These are phyloP conservation scores for Trinectes maculatus DNA, from an alignment of 2,113 vertebrate species.

Conservation along the genomic window DNA sequence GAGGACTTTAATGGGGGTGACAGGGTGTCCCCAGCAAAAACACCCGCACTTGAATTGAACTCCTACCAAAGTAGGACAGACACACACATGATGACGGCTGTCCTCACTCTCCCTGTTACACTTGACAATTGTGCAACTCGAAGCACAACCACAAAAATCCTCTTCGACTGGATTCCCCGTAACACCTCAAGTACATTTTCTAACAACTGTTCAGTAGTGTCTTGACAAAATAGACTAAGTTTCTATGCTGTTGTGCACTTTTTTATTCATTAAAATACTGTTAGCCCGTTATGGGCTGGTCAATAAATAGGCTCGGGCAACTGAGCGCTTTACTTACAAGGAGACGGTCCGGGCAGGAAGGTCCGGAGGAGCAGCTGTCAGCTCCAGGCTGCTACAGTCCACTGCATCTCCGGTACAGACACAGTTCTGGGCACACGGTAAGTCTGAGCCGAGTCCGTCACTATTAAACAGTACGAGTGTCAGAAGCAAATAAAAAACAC, in stretches of 20 bases:
- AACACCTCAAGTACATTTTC: too few species aligned
- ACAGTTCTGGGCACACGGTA: constrained; percentile 85
- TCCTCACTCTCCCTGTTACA: not conserved
- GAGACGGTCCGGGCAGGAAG: constrained; percentile 88
- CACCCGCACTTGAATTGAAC: accelerated
- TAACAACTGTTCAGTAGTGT: too few species aligned
- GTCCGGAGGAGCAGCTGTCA: constrained; percentile 82
- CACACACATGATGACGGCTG: not conserved
- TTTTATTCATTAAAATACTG: not conserved
- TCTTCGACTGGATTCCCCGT: constrained; percentile 10
- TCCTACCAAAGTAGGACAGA: not conserved
- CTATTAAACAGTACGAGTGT: constrained; percentile 62
- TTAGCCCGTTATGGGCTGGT: constrained; percentile 45
- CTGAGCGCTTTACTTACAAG: constrained; percentile 85
- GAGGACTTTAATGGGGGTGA: not conserved
- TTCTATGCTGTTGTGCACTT: not conserved
- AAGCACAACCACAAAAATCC: constrained; percentile 21
- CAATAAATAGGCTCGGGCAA: constrained; percentile 56
- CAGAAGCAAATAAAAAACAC: constrained; percentile 75
- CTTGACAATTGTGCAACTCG: constrained; percentile 12
- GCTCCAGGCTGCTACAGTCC: constrained; percentile 86
- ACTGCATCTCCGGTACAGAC: constrained; percentile 84
- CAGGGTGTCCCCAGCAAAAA: not conserved
- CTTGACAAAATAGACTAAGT: not conserved
- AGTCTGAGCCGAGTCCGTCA: constrained; percentile 53